Evolutionary conservation across 2,113 vertebrate genomes (phyloP).

Genomic region (Lophotis ruficrista): DNA sequence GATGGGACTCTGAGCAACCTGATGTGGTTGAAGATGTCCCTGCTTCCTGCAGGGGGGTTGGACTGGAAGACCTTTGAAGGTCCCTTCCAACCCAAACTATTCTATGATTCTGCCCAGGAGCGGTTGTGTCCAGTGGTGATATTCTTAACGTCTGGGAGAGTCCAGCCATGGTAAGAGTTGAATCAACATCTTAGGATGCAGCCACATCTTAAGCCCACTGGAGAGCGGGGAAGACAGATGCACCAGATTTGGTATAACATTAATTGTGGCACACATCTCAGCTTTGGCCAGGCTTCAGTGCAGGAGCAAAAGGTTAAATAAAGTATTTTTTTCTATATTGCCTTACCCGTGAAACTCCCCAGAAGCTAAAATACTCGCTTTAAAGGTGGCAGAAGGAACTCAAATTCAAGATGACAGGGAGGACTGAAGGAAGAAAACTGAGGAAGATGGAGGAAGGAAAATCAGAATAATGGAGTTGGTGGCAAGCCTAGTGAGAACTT

Average conservation of each 20-base stretch:
- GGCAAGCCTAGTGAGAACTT: neutral
- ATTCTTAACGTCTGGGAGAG: neutral
- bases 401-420: neutral
- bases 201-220: too few species aligned
- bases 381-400: neutral
- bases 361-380: neutral
- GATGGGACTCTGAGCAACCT: too few species aligned
- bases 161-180: neutral
- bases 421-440: neutral
- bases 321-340: neutral
- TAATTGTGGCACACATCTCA: neutral
- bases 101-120: neutral
- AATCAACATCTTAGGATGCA: neutral
- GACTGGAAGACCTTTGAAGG: too few species aligned
- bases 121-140: neutral
- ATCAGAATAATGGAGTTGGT: neutral
- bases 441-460: neutral
- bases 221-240: neutral
- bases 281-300: neutral
- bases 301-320: neutral
- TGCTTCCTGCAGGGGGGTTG: too few species aligned
- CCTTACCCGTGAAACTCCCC: neutral
- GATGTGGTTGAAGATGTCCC: too few species aligned
- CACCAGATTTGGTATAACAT: accelerated
- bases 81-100: too few species aligned